These are phyloP conservation scores for Mesembrinibis cayennensis DNA, from an alignment of 2,113 vertebrate species.

Conservation along the genomic window DNA sequence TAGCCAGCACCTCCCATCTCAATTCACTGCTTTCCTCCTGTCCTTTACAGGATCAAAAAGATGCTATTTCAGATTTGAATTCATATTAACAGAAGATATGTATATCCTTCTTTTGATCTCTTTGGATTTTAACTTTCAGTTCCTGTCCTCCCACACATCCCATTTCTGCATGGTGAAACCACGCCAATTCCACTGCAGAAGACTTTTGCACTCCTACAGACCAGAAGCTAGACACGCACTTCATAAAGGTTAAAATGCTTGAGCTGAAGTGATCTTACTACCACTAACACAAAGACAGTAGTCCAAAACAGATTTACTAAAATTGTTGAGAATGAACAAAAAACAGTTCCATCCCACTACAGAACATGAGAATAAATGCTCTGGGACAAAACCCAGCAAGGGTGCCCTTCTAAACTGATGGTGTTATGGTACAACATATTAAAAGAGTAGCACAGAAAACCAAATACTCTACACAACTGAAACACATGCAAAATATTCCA, in stretches of 20 bases:
- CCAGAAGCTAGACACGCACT: neutral
- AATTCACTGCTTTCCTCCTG: neutral
- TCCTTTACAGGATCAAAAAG: neutral
- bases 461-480: neutral
- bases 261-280: neutral
- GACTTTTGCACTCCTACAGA: constrained; percentile 44
- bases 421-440: neutral
- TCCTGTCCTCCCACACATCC: constrained; percentile 41
- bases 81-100: neutral
- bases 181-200: neutral
- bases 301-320: neutral
- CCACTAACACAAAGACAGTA: neutral
- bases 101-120: constrained; percentile 29
- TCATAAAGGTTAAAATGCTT: neutral
- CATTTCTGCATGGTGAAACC: constrained; percentile 2
- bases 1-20: neutral
- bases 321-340: neutral
- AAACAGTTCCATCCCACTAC: neutral
- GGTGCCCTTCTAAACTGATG: neutral
- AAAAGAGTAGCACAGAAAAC: neutral
- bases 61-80: constrained; percentile 8
- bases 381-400: neutral
- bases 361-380: neutral
- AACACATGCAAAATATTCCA: neutral
- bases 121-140: constrained; percentile 18